These are phyloP conservation scores for Sebastiscus tertius DNA, from an alignment of 2,797 vertebrate genomes.

Conservation along the genomic window DNA sequence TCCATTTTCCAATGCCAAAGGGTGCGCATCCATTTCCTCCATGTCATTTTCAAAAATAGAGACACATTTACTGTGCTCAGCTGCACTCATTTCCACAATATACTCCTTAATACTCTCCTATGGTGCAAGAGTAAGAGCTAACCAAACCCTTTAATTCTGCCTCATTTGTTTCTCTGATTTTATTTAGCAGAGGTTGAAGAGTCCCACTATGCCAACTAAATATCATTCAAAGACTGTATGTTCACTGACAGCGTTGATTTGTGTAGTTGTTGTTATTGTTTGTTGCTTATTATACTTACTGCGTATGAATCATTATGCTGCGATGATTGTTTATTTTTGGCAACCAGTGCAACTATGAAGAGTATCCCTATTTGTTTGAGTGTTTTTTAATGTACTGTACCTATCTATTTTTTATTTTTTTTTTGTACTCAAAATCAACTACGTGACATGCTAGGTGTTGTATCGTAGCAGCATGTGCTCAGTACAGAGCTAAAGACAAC, in stretches of 20 bases:
- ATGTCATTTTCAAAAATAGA: slow-evolving; percentile 52
- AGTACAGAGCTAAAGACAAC: slow-evolving; percentile 68
- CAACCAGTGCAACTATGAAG: slow-evolving; percentile 49
- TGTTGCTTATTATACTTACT: slow-evolving; percentile 69
- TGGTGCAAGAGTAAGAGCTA: slow-evolving; percentile 81
- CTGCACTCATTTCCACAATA: slow-evolving; percentile 53
- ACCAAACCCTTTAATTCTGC: slow-evolving; percentile 84
- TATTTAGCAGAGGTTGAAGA: slow-evolving; percentile 44
- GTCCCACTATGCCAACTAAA: slow-evolving; percentile 73
- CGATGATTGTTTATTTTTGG: slow-evolving; percentile 56
- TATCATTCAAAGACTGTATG: slow-evolving; percentile 63
- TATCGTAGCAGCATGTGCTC: slow-evolving; percentile 77
- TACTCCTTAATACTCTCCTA: slow-evolving; percentile 60
- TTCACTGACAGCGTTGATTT: slow-evolving; percentile 79
- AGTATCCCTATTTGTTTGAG: slow-evolving; percentile 53
- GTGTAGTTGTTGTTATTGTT: slow-evolving; percentile 71
- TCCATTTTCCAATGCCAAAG: slow-evolving; percentile 78
- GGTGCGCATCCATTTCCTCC: slow-evolving; percentile 68
- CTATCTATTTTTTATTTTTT: slow-evolving; percentile 27
- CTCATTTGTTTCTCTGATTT: slow-evolving; percentile 59
- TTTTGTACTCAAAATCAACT: slow-evolving; percentile 50
- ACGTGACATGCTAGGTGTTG: slow-evolving; percentile 61
- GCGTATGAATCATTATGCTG: slow-evolving; percentile 65
- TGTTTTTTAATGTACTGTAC: slow-evolving; percentile 65
- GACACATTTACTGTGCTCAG: slow-evolving; percentile 60